Evolutionary conservation across 2,888 invertebrate genomes (phyloP).

Genomic region (Leptinotarsa haldemani): DNA sequence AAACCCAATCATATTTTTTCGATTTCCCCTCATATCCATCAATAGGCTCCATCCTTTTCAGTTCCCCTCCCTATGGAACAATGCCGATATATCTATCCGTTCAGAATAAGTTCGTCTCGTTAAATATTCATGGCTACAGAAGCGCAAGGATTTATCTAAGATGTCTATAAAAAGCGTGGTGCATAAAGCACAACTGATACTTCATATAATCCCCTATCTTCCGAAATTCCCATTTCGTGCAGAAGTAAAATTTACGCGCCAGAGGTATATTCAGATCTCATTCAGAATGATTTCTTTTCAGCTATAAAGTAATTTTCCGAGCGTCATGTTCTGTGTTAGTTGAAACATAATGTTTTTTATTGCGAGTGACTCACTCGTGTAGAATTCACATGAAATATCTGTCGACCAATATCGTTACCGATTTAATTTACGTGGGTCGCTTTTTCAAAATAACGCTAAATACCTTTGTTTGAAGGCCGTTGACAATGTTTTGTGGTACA

Average conservation of each 20-base stretch:
- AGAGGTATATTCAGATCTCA: slow-evolving; percentile 50
- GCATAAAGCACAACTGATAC: slow-evolving; percentile 40
- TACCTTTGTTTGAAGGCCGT: too few relatives aligned
- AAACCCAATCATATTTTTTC: slow-evolving; percentile 4
- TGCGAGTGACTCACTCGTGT: slow-evolving; percentile 6
- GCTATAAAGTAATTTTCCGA: slow-evolving; percentile 43
- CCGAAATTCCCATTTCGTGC: slow-evolving; percentile 38
- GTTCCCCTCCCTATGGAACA: slow-evolving; percentile 25
- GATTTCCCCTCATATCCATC: slow-evolving; percentile 11
- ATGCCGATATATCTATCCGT: slow-evolving; percentile 33
- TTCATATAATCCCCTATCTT: slow-evolving; percentile 42
- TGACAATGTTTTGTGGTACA: too few relatives aligned
- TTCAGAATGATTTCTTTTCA: slow-evolving; percentile 42
- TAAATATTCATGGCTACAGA: slow-evolving; percentile 39
- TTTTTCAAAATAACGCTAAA: too few relatives aligned
- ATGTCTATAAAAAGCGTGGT: slow-evolving; percentile 37
- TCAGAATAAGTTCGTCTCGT: slow-evolving; percentile 35
- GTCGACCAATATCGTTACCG: too few relatives aligned
- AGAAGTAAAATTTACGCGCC: slow-evolving; percentile 48
- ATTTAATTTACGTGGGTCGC: too few relatives aligned
- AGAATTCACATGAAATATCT: background rate
- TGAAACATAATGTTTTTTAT: slow-evolving; percentile 29
- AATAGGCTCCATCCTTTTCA: background rate
- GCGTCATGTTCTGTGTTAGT: slow-evolving; percentile 37
- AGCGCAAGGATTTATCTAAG: slow-evolving; percentile 40